These are phyloP conservation scores for Sinocyclocheilus rhinocerous DNA, from an alignment of 2,113 vertebrate genomes.

Conservation along the genomic window DNA sequence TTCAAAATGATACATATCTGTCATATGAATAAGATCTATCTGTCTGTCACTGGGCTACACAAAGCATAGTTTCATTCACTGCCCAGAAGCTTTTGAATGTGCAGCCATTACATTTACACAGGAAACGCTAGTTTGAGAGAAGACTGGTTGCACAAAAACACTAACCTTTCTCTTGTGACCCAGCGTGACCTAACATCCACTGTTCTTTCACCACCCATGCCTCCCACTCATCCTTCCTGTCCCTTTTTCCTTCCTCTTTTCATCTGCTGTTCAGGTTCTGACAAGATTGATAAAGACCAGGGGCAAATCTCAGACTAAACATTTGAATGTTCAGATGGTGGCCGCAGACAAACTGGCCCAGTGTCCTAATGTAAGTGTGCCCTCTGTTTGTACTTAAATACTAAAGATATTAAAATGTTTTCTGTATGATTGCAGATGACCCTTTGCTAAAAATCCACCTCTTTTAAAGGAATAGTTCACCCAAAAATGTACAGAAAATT, in stretches of 20 bases:
- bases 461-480: no score
- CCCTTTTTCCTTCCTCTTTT: slow-evolving; percentile 15
- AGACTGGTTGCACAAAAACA: neutral
- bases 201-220: neutral
- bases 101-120: neutral
- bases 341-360: slow-evolving; percentile 97
- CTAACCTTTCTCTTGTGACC: slow-evolving; percentile 18
- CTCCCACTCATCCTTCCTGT: slow-evolving; percentile 15
- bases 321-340: no score
- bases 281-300: slow-evolving; percentile 97
- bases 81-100: neutral
- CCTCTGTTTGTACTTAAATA: slow-evolving; percentile 28
- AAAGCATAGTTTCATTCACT: neutral
- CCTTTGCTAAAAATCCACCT: no score
- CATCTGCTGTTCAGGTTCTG: slow-evolving; percentile 82
- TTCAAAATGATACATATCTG: neutral
- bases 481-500: no score
- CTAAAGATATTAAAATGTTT: neutral
- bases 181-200: neutral
- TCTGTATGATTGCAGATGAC: neutral
- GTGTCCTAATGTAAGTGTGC: slow-evolving; percentile 90
- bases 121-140: neutral
- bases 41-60: neutral
- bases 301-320: slow-evolving; percentile 71
- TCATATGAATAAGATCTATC: neutral